Evolutionary conservation across 2,797 vertebrate species (phyloP), one percentile per base, ranked within the genome.

Genomic region (Tragopan temminckii): DNA sequence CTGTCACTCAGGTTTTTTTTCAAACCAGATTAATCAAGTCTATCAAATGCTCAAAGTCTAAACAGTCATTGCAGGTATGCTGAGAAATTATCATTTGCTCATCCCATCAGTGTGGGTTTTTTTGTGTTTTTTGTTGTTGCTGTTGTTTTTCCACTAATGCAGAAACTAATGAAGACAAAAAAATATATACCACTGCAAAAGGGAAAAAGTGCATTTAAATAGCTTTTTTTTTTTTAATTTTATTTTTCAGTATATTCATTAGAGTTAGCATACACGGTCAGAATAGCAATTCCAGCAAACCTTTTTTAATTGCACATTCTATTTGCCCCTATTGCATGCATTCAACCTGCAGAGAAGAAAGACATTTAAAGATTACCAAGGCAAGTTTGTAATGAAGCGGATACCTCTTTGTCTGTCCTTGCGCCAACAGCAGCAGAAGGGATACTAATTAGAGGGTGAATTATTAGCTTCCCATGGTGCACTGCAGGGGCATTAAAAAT

Each of bases 361-460:
- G 96, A 97, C 96, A 80, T 97, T 98, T 97, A 98, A 97, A 95
- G 97, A 98, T 98, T 97, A 97, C 97, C 93, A 80, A 96, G 97
- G 96, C 96, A 79, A 96, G 97, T 97, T 97, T 95, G 97, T 97
- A 98, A 98, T 88, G 95, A 97, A 96, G 97, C 92, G 64, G 97
- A 94, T 97, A 95, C 97, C 97, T 98, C 97, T 98, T 97, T 98
- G 97, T 97, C 97, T 98, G 97, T 98, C 97, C 97, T 98, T 97
- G 97, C 21, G 87, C 97, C 98, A 97, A 96, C 95, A 97, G 97
- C 96, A 96, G 97, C 98, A 98, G 98, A 98, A 98, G 97, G 97
- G 97, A 97, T 96, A 97, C 98, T 98, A 98, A 98, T 98, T 98
- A 98, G 98, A 97, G 97, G 97, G 97, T 98, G 98, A 98, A 98